Evolutionary conservation across 1,140 invertebrate genomes (phyloP), one percentile per base, ranked within the genome.

Genomic region (Tetramorium simillimum): DNA sequence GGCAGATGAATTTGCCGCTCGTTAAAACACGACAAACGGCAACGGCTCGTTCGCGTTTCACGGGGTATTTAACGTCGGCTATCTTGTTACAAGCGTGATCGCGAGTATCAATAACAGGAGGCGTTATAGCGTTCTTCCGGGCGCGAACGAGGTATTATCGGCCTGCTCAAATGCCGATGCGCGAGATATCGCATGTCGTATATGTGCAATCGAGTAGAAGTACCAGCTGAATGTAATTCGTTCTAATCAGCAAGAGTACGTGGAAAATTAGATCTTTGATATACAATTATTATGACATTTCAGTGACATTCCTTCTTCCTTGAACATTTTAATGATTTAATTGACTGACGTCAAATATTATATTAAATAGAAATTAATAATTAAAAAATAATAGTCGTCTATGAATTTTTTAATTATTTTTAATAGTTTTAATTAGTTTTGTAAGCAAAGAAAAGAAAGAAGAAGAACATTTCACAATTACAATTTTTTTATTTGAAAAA

Each of bases 81-180:
- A 84, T 84, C 69, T 60, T 37, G 40, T 84, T 60, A 60, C 80
- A 46, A 72, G 18, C 24, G 21, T 33, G 24, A 84, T 73, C 53
- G 69, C 24, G 18, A 84, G 67, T 84, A 73, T 84, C 69, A 84
- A 84, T 84, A 84, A 73, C 40, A 28, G 40, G 18, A 73, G 67
- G 21, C 28, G 43, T 73, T 73, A 73, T 49, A 73, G 24, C 53
- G 24, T n/a, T 60, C 67, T 62, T 84, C 28, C 40, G 40, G 40
- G 12, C 53, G 53, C 37, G 14, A 84, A 60, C 40, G 69, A 73
- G 14, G n/a, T 73, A 73, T 73, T 84, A 84, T 72, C 65, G 49
- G 80, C 12, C 2, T 18, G 7, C 40, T 60, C n/a, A 18, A 73
- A 73, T 73, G 53, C 65, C 49, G 67, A 84, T 73, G 33, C 37